phyloP scores from a whole-genome alignment of 2,888 invertebrate genomes.

The Lasioglossum figueresi region DNA sequence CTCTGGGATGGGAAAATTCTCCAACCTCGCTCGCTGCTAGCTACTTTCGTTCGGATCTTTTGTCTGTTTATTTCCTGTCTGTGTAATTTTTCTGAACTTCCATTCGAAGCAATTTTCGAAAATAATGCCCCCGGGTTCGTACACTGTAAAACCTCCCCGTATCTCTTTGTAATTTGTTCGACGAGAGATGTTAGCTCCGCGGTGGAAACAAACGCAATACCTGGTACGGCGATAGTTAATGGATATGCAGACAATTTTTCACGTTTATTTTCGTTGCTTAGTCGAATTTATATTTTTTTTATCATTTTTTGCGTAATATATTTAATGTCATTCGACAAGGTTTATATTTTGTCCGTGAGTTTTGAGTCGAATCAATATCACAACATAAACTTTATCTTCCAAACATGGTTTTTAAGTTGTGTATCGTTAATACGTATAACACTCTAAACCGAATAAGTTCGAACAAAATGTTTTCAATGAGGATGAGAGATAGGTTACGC shows the following conservation, averaged over 20 bases:
- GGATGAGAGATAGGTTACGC: not conserved
- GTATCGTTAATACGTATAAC: not conserved
- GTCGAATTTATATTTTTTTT: not conserved
- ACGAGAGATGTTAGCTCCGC: not conserved
- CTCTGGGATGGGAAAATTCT: slow-evolving; percentile 24
- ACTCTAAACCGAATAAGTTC: not conserved
- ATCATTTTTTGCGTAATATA: not conserved
- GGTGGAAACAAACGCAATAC: not conserved
- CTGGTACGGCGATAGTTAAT: not conserved
- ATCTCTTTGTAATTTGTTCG: not conserved
- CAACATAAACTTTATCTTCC: not conserved
- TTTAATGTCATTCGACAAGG: not conserved
- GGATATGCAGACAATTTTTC: not conserved
- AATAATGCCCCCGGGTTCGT: not conserved
- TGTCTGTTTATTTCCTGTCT: not conserved
- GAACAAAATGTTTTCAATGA: not conserved
- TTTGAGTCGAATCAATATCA: not conserved
- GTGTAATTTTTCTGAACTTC: not conserved
- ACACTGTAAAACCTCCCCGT: not conserved
- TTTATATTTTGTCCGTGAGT: not conserved
- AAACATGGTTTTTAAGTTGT: not conserved
- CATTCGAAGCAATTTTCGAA: not conserved
- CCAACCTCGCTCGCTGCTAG: not conserved
- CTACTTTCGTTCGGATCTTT: slow-evolving; percentile 17
- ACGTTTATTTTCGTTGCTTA: not conserved